phyloP scores from a whole-genome alignment of 2,113 vertebrate genomes.

The Melanostigma gelatinosum region DNA sequence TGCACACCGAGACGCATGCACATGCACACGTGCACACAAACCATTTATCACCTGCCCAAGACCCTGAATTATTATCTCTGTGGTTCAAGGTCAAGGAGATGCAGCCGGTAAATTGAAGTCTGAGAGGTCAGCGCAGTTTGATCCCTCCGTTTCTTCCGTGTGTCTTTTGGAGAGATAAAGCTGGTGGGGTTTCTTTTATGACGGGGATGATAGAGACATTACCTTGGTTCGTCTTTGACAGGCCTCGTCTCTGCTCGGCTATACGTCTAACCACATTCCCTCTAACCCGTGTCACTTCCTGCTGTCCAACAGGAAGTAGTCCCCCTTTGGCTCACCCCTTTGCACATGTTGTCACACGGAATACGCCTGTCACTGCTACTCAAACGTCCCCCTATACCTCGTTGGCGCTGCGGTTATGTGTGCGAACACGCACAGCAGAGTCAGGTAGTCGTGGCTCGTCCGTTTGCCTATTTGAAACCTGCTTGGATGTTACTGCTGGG shows the following conservation, averaged over 20 bases:
- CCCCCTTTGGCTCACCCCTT: slow-evolving; percentile 22
- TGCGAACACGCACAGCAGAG: not conserved
- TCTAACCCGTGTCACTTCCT: slow-evolving; percentile 55
- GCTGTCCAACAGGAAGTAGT: slow-evolving; percentile 51
- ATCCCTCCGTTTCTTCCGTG: slow-evolving; percentile 91
- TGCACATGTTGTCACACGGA: slow-evolving; percentile 29
- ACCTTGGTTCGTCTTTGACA: slow-evolving; percentile 16
- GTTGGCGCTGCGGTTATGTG: not conserved
- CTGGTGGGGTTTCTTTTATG: slow-evolving; percentile 79
- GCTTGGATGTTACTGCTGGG: slow-evolving; percentile 54
- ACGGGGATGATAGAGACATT: slow-evolving; percentile 53
- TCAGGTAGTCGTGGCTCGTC: slow-evolving; percentile 5
- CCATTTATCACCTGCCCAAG: slow-evolving; percentile 95
- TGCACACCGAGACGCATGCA: slow-evolving; percentile 42
- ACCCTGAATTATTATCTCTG: slow-evolving; percentile 96
- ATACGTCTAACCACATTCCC: not conserved
- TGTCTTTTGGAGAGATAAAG: slow-evolving; percentile 87
- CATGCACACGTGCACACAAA: slow-evolving; percentile 92
- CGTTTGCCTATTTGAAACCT: slow-evolving; percentile 59
- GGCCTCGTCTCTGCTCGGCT: not conserved
- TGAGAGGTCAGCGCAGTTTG: slow-evolving; percentile 94
- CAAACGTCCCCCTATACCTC: slow-evolving; percentile 3
- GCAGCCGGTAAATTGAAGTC: slow-evolving; percentile 96
- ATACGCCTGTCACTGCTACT: slow-evolving; percentile 31
- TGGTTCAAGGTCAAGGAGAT: slow-evolving; percentile 94